Conservation (phyloP, 2,888 invertebrate genomes). For the Drosophila sordidula region DNA sequence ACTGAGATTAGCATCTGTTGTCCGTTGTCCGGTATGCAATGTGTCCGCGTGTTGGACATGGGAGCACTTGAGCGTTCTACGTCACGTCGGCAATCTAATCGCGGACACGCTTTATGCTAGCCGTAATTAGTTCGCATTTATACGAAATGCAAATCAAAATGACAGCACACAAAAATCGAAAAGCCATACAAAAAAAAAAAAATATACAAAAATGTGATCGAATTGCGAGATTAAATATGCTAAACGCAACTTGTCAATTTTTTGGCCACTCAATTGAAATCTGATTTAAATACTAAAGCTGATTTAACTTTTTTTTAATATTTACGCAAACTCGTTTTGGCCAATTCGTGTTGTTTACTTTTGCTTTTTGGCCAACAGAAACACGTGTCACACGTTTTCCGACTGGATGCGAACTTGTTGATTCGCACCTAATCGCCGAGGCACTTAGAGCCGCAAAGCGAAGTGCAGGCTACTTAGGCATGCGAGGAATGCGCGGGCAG, state of each 20-base stretch:
- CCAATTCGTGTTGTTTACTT: not conserved
- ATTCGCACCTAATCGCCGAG: constrained; percentile 31
- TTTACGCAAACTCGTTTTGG: constrained; percentile 6
- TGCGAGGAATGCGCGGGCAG: constrained; percentile 62
- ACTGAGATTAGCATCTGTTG: constrained; percentile 7
- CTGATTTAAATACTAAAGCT: constrained; percentile 23
- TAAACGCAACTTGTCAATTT: constrained; percentile 46
- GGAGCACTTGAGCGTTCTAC: constrained; percentile 28
- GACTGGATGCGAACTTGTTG: constrained; percentile 56
- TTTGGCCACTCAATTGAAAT: constrained; percentile 24
- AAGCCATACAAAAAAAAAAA: too few relatives aligned
- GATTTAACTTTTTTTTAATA: not conserved
- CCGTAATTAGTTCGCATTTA: constrained; percentile 43
- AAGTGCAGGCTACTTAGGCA: constrained; percentile 41
- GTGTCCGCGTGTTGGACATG: constrained; percentile 1
- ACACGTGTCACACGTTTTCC: constrained; percentile 58
- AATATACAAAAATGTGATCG: constrained; percentile 13
- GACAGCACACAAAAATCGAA: constrained; percentile 11
- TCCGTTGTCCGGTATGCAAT: not conserved
- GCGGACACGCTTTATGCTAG: constrained; percentile 10
- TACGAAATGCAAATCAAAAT: constrained; percentile 26
- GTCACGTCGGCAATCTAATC: constrained; percentile 53
- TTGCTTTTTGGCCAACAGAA: constrained; percentile 46
- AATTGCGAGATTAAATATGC: constrained; percentile 40
- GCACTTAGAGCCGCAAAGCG: constrained; percentile 22